Percentiles rank a stretch among this genome's conserved stretches.
These are phyloP conservation scores for Drosophila athabasca DNA, from an alignment of 1,140 invertebrate species.

Conservation along the genomic window DNA sequence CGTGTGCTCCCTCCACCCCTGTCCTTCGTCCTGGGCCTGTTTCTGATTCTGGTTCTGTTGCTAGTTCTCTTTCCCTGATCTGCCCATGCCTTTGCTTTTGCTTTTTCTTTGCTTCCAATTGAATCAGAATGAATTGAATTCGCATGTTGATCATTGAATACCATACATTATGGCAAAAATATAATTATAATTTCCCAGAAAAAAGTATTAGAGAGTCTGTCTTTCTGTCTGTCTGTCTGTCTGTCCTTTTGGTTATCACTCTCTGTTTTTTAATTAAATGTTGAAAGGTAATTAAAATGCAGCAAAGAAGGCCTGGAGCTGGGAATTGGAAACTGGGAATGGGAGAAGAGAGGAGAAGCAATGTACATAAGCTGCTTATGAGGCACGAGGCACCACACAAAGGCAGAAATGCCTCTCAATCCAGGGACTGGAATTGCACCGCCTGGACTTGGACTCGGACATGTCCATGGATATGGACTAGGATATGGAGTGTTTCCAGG, in stretches of 20 bases:
- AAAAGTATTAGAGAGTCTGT: slow-evolving; percentile 19
- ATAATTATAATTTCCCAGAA: slow-evolving; percentile 72
- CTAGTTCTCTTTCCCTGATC: not conserved
- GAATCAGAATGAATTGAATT: slow-evolving; percentile 76
- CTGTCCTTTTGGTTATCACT: not conserved
- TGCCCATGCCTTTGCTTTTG: slow-evolving; percentile 10
- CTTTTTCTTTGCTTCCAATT: slow-evolving; percentile 54
- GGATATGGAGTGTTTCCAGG: not conserved
- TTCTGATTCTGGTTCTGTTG: not conserved
- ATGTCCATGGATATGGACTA: not conserved
- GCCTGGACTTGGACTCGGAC: too few relatives aligned
- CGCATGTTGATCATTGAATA: slow-evolving; percentile 75
- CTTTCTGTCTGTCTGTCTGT: not conserved
- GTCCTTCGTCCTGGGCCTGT: not conserved
- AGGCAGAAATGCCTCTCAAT: too few relatives aligned
- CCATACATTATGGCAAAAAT: slow-evolving; percentile 76
- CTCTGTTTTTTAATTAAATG: slow-evolving; percentile 37
- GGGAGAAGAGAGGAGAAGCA: too few relatives aligned
- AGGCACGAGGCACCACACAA: too few relatives aligned
- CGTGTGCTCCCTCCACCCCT: too few relatives aligned
- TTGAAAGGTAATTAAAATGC: slow-evolving; percentile 54
- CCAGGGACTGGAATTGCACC: too few relatives aligned
- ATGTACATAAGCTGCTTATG: slow-evolving; percentile 35
- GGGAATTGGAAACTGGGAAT: not conserved
- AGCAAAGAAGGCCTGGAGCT: slow-evolving; percentile 5